Conservation (phyloP, 1,140 invertebrate genomes). For the Scylla paramamosain region DNA sequence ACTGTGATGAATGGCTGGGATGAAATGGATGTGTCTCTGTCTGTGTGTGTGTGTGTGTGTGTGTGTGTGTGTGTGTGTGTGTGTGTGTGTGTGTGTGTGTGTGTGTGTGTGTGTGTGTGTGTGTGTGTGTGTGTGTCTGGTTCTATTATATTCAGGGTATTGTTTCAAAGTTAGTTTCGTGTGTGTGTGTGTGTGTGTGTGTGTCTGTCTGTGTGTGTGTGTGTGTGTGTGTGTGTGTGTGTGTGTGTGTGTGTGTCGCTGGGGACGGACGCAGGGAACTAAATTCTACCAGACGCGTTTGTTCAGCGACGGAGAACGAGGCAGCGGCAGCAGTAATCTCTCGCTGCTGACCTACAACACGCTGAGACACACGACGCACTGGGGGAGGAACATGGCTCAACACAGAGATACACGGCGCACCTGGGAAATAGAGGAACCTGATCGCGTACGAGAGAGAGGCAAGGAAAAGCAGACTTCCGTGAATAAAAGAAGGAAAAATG, state of each 20-base stretch:
- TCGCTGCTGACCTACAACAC: not conserved
- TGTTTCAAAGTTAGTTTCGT: too few relatives aligned
- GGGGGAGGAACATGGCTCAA: not conserved
- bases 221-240: not conserved
- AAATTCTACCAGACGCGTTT: not conserved
- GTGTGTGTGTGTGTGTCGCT: not conserved
- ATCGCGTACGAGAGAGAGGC: too few relatives aligned
- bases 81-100: constrained; percentile 19
- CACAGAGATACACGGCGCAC: not conserved
- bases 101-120: not conserved
- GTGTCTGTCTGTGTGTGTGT: not conserved
- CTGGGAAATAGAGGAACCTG: not conserved
- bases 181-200: constrained; percentile 20
- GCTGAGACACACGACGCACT: not conserved
- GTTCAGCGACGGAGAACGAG: not conserved
- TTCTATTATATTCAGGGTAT: too few relatives aligned
- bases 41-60: constrained; percentile 7
- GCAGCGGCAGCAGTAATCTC: not conserved
- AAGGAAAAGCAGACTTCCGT: too few relatives aligned
- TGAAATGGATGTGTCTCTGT: not conserved
- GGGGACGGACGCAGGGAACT: not conserved
- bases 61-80: constrained; percentile 20
- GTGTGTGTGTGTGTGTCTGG: constrained; percentile 6
- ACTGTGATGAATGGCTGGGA: not conserved
- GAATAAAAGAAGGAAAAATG: not conserved